Evolutionary conservation across 1,140 invertebrate species (phyloP), one percentile per base, ranked within the genome.

Genomic region (Drosophila setifemur): DNA sequence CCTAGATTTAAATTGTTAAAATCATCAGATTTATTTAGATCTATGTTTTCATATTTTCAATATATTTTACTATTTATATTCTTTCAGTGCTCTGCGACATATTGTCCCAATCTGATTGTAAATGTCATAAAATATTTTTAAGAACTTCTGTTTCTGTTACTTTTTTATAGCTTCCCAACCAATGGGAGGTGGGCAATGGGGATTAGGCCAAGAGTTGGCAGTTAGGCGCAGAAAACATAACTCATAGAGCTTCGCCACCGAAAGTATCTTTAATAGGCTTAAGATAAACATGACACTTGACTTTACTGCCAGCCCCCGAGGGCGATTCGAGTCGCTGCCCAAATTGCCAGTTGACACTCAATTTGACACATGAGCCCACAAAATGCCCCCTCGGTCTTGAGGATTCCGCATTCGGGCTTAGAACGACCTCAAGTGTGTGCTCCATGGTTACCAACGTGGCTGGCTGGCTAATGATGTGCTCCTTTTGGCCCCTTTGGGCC

Each of bases 261-360:
- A 81, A 85, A 85, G 81, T 81, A 71, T 40, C 63, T 52, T 61
- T 87, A 87, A 87, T 87, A 88, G 82, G 82, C 82, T 87, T 87
- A 87, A 52, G 71, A 87, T 87, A 87, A 87, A 87, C 82, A 87
- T 87, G 82, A 87, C 82, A 87, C 82, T 87, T 88, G 69, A 87
- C 72, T 82, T 87, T 64, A 45, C 53, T 40, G 16, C 39, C 42
- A 4, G 18, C 28, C 43, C 28, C 23, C 28, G 29, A 23, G 43
- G 57, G 25, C 12, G 35, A 29, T 37, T 33, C 21, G 25, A 44
- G n/a, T 50, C 19, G 26, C 57, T 75, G 57, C 64, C 82, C 81
- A 86, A 86, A 86, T 86, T 87, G 82, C 82, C 82, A 87, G 82
- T 87, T 87, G 82, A 87, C 82, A 87, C 82, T 87, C 82, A 82